A percentile compares a stretch with the other conserved stretches of the same genome.
These are phyloP conservation scores for Paralvinella palmiformis DNA, from an alignment of 1,140 invertebrate species.

Conservation along the genomic window DNA sequence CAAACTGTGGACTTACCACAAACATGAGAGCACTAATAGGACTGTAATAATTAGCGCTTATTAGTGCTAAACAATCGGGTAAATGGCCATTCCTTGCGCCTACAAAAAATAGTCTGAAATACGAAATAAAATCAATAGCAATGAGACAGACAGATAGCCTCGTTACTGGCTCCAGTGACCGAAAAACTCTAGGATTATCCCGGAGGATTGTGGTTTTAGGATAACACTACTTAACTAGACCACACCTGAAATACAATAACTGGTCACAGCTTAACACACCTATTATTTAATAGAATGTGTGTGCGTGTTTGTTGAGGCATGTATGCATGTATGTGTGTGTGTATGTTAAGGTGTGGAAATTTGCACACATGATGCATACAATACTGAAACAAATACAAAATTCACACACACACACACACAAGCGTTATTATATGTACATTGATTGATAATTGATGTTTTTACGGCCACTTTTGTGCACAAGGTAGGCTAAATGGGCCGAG, in stretches of 20 bases:
- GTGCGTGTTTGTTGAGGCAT: not conserved
- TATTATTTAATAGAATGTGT: not conserved
- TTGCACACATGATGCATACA: not conserved
- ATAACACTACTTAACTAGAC: not conserved
- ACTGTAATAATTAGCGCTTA: slow-evolving; percentile 77
- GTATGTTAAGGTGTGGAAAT: not conserved
- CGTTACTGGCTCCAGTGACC: not conserved
- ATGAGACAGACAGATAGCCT: not conserved
- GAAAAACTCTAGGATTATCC: not conserved
- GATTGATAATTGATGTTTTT: not conserved
- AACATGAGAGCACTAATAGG: slow-evolving; percentile 86
- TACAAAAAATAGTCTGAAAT: slow-evolving; percentile 68
- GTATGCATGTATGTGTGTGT: not conserved
- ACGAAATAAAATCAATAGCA: not conserved
- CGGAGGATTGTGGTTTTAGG: not conserved
- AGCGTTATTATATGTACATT: not conserved
- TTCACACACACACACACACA: not conserved
- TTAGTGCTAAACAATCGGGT: slow-evolving; percentile 92
- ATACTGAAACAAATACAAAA: not conserved
- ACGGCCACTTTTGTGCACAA: no score
- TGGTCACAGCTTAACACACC: not conserved
- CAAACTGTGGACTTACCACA: no score
- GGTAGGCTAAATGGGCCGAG: no score
- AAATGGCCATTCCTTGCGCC: slow-evolving; percentile 92
- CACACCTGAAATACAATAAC: not conserved